These are phyloP conservation scores for Drosophila lowei DNA, from an alignment of 1,140 invertebrate species.

Conservation along the genomic window DNA sequence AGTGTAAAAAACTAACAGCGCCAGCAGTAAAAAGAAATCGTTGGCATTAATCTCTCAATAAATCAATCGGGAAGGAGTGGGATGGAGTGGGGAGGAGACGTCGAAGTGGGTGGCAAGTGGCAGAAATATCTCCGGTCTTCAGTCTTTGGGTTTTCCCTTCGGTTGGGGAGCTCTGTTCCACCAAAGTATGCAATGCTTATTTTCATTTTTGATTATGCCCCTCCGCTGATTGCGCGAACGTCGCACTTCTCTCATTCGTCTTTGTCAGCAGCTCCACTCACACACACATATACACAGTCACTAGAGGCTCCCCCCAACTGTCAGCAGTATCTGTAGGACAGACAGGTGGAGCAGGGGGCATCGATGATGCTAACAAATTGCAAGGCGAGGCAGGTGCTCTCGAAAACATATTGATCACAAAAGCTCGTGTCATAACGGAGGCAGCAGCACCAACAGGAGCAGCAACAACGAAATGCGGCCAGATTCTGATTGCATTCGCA, in stretches of 20 bases:
- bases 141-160: background rate
- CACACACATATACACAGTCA: no score
- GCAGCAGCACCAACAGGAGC: background rate
- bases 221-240: slow-evolving; percentile 36
- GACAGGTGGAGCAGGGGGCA: background rate
- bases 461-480: slow-evolving; percentile 34
- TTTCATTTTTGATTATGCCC: slow-evolving; percentile 58
- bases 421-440: slow-evolving; percentile 49
- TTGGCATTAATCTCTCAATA: slow-evolving; percentile 60
- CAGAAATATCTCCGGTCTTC: no score
- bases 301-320: background rate
- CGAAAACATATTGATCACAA: slow-evolving; percentile 58
- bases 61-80: slow-evolving; percentile 42
- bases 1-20: slow-evolving; percentile 42
- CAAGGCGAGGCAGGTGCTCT: slow-evolving; percentile 37
- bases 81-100: background rate
- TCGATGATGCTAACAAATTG: slow-evolving; percentile 47
- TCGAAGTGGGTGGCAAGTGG: background rate
- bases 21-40: slow-evolving; percentile 41
- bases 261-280: slow-evolving; percentile 39
- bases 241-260: slow-evolving; percentile 48
- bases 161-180: slow-evolving; percentile 3
- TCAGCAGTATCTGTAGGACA: slow-evolving; percentile 32
- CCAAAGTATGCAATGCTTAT: slow-evolving; percentile 62
- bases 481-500: slow-evolving; percentile 55